A percentile compares a stretch with the other conserved stretches of the same genome.
Evolutionary conservation across 2,113 vertebrate species (phyloP).

Genomic region (Chlorodrepanis virens): DNA sequence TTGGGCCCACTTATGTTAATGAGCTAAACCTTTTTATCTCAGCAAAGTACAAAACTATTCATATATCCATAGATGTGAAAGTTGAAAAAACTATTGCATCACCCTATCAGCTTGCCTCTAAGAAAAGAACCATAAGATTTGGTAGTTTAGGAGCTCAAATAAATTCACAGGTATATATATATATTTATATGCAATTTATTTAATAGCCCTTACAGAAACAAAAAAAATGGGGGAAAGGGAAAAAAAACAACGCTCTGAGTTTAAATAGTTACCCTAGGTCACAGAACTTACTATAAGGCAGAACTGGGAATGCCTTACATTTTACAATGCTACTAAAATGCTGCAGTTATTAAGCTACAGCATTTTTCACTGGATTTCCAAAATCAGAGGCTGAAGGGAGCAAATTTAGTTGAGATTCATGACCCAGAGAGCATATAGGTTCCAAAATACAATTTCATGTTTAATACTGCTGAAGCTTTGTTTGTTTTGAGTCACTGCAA

Average conservation of each 20-base stretch:
- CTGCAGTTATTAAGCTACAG: background rate
- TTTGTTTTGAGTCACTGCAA: background rate
- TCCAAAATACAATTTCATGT: background rate
- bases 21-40: background rate
- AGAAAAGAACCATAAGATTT: background rate
- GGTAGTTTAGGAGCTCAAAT: background rate
- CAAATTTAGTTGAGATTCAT: background rate
- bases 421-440: background rate
- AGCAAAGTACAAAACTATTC: background rate
- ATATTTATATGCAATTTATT: background rate
- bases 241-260: background rate
- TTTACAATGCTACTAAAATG: background rate
- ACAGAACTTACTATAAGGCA: background rate
- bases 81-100: background rate
- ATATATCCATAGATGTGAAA: background rate
- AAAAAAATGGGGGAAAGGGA: fast-evolving
- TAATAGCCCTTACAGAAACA: background rate
- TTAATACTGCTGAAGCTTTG: background rate
- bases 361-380: background rate
- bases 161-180: background rate
- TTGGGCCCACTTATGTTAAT: background rate
- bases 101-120: fast-evolving
- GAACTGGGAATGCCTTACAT: background rate
- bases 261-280: background rate
- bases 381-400: background rate